Conservation (phyloP, 2,888 invertebrate genomes). For the Deilephila elpenor region DNA sequence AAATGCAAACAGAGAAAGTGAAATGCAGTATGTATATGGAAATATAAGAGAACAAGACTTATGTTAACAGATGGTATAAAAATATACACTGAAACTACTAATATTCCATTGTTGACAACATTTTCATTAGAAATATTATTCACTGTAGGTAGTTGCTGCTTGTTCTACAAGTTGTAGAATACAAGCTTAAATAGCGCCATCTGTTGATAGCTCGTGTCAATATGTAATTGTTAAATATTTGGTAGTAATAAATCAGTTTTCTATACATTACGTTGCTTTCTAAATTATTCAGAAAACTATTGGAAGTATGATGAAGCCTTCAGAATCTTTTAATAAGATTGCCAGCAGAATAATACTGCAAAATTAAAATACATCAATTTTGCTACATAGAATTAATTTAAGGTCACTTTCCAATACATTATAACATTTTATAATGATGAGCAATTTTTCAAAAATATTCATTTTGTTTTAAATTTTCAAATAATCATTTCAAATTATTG, state of each 20-base stretch:
- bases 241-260: neutral
- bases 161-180: neutral
- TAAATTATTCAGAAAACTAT: neutral
- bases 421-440: conserved; percentile 46
- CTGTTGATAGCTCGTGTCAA: neutral
- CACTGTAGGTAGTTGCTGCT: neutral
- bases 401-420: conserved; percentile 57
- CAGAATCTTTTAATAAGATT: neutral
- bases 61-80: neutral
- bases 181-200: neutral
- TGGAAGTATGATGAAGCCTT: neutral
- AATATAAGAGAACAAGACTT: conserved; percentile 39
- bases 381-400: conserved; percentile 37
- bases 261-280: neutral
- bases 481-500: conserved; percentile 43
- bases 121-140: neutral
- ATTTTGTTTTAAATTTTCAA: conserved; percentile 40
- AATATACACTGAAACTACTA: neutral
- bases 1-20: conserved; percentile 54
- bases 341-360: neutral
- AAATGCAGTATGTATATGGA: conserved; percentile 63
- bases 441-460: conserved; percentile 53
- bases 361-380: conserved; percentile 16
- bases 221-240: neutral
- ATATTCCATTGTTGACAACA: neutral